Evolutionary conservation across 2,797 vertebrate genomes (phyloP).

Genomic region (Falco peregrinus): DNA sequence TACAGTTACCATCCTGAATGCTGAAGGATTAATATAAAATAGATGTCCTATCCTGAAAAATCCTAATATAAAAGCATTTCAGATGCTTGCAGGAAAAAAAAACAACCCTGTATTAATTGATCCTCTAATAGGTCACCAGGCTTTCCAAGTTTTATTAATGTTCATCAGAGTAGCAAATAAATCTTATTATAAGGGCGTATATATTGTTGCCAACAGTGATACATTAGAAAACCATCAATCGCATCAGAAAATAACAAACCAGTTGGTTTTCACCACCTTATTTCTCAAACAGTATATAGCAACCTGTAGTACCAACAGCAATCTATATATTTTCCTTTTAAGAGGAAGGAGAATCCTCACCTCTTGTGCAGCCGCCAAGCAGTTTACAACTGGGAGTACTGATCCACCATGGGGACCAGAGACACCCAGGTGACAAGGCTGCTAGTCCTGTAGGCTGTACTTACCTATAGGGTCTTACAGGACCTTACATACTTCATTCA

Average conservation of each 20-base stretch:
- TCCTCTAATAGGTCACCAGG: neutral
- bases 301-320: neutral
- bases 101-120: neutral
- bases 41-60: neutral
- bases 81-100: neutral
- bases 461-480: neutral
- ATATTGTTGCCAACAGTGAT: neutral
- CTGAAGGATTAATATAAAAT: neutral
- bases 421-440: neutral
- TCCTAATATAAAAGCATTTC: neutral
- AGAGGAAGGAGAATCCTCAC: neutral
- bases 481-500: neutral
- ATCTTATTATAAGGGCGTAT: neutral
- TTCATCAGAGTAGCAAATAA: neutral
- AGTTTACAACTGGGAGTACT: neutral
- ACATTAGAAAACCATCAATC: neutral
- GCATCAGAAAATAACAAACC: neutral
- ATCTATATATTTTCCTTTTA: neutral
- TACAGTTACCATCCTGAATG: neutral
- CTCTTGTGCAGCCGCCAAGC: neutral
- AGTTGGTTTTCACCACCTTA: neutral
- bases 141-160: neutral
- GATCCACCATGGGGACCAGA: neutral
- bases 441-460: neutral
- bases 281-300: neutral